These are phyloP conservation scores for Desoria tigrina DNA, from an alignment of 2,888 invertebrate genomes.

Conservation along the genomic window DNA sequence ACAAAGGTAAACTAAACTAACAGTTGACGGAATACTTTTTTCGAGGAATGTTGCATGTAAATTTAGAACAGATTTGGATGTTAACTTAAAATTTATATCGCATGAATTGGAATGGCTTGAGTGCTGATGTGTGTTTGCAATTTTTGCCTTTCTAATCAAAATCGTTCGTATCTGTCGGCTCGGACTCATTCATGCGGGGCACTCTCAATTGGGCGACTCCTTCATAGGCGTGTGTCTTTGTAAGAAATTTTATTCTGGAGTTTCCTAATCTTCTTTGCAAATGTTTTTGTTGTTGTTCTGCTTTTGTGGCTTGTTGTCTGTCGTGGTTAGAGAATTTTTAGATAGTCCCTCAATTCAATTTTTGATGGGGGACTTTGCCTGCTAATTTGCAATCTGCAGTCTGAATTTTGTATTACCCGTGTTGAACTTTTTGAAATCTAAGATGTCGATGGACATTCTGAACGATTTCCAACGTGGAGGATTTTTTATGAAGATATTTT, in stretches of 20 bases:
- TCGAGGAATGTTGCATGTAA: constrained; percentile 7
- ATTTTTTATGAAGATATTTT: constrained; percentile 15
- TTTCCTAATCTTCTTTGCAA: neutral
- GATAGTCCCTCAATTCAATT: constrained; percentile 1
- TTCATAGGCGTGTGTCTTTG: constrained; percentile 32
- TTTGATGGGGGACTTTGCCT: constrained; percentile 10
- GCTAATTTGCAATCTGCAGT: neutral
- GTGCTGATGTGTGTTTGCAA: constrained; percentile 3
- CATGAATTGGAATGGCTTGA: constrained; percentile 4
- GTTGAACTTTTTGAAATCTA: neutral
- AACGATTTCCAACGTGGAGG: constrained; percentile 1
- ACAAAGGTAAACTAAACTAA: constrained; percentile 21
- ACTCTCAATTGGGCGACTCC: neutral
- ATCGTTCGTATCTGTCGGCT: neutral
- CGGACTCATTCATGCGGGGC: neutral
- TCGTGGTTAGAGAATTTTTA: neutral
- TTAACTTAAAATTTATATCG: neutral
- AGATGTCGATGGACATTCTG: neutral
- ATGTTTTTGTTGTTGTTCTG: neutral
- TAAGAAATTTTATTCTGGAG: no score
- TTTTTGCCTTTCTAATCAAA: neutral
- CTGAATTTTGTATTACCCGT: neutral
- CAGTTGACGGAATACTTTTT: neutral
- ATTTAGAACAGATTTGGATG: neutral
- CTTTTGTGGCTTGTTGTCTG: constrained; percentile 5